phyloP scores from a whole-genome alignment of 1,140 invertebrate genomes.

The Chrysoperla carnea region DNA sequence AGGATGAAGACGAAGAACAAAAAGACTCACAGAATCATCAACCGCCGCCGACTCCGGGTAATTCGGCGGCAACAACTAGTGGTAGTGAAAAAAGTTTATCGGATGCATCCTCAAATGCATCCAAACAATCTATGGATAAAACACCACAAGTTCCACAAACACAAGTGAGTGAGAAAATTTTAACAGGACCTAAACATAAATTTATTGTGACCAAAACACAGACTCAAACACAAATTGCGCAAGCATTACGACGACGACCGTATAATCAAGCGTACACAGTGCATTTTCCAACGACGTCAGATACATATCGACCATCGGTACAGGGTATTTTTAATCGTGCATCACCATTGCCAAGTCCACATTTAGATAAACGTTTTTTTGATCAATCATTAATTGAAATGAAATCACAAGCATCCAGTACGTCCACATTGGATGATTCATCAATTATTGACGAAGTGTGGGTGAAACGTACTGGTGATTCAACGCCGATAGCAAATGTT shows the following conservation, averaged over 20 bases:
- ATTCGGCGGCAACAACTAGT: constrained; percentile 5
- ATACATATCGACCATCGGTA: constrained; percentile 32
- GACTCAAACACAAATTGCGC: constrained; percentile 5
- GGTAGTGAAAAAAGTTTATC: constrained; percentile 15
- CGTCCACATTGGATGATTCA: constrained; percentile 36
- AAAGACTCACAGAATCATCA: constrained; percentile 14
- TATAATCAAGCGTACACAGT: constrained; percentile 38
- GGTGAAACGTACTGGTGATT: constrained; percentile 37
- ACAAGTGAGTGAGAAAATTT: constrained; percentile 18
- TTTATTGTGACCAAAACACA: constrained; percentile 21
- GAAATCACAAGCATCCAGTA: constrained; percentile 48
- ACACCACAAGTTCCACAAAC: constrained; percentile 16
- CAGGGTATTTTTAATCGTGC: constrained; percentile 24
- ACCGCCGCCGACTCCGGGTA: constrained; percentile 1
- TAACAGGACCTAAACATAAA: constrained; percentile 19
- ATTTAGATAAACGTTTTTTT: constrained; percentile 62
- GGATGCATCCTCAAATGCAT: constrained; percentile 7
- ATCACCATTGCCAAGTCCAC: constrained; percentile 36
- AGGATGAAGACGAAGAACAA: constrained; percentile 57
- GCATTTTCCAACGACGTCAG: constrained; percentile 34
- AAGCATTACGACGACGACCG: constrained; percentile 8
- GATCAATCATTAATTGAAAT: constrained; percentile 66
- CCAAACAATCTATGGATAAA: constrained; percentile 10
- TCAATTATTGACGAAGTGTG: constrained; percentile 43
- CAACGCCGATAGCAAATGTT: constrained; percentile 19